Conservation (phyloP, 30 jellyfish, hydroid and myxozoan species). For the Catostylus mosaicus region DNA sequence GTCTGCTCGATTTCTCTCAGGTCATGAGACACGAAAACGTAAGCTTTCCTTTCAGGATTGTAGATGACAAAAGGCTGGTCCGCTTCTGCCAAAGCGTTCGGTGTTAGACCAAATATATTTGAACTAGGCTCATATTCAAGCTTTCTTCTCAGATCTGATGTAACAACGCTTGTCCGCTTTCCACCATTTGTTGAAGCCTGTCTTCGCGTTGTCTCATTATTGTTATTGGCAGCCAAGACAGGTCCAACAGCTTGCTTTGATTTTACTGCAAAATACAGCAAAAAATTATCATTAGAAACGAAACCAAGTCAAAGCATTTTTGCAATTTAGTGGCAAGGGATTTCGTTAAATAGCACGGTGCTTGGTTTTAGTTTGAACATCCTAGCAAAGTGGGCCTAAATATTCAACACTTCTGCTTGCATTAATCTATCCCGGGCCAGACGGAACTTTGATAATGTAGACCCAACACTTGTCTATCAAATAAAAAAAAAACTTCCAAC, state of each 20-base stretch:
- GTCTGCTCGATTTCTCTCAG: constrained; percentile 2
- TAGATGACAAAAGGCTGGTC: constrained; percentile 4
- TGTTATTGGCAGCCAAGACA: not conserved
- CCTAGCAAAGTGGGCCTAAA: no score
- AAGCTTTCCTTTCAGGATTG: not conserved
- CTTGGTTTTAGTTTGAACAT: no score
- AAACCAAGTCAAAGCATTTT: no score
- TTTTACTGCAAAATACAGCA: no score
- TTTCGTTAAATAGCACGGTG: no score
- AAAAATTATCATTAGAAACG: no score
- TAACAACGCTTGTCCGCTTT: constrained; percentile 1
- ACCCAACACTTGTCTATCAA: no score
- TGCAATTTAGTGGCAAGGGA: no score
- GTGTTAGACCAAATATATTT: constrained; percentile 27
- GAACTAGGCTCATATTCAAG: constrained; percentile 33
- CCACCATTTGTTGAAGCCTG: constrained; percentile 10
- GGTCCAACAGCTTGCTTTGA: not conserved
- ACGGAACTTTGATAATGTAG: no score
- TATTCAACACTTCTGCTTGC: no score
- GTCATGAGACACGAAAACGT: constrained; percentile 28
- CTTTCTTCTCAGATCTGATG: not conserved
- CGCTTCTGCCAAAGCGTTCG: constrained; percentile 5
- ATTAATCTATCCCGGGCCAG: no score
- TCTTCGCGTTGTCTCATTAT: not conserved
- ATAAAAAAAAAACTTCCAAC: no score